Conservation (phyloP, 2,888 invertebrate genomes). For the Acronicta alni region DNA sequence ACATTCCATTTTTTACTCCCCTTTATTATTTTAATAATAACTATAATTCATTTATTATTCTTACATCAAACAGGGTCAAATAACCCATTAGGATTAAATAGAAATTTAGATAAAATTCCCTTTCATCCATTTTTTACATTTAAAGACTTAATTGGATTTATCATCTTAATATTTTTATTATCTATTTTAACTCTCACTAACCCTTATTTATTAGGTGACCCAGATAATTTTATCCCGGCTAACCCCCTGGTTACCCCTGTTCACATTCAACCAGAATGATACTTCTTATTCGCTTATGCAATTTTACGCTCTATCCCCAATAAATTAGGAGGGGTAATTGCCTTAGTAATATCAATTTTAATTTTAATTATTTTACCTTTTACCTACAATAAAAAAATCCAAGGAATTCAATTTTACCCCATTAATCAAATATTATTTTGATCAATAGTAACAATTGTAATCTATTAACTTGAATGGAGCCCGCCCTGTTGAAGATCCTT, state of each 20-base stretch:
- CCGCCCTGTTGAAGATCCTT: slow-evolving; percentile 91
- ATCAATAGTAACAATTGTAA: slow-evolving; percentile 85
- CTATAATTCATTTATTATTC: slow-evolving; percentile 91
- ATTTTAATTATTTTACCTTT: slow-evolving; percentile 91
- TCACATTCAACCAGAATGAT: slow-evolving; percentile 96
- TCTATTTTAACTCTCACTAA: slow-evolving; percentile 84
- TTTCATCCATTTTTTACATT: slow-evolving; percentile 91
- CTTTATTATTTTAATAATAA: slow-evolving; percentile 90
- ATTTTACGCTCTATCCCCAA: slow-evolving; percentile 94
- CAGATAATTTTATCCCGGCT: slow-evolving; percentile 93
- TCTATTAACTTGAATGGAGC: slow-evolving; percentile 93
- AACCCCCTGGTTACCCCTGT: slow-evolving; percentile 92
- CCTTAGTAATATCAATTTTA: slow-evolving; percentile 91
- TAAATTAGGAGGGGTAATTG: slow-evolving; percentile 93
- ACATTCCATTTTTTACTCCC: slow-evolving; percentile 93
- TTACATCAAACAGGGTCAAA: slow-evolving; percentile 92
- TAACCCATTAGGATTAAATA: slow-evolving; percentile 90
- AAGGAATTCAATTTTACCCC: slow-evolving; percentile 90
- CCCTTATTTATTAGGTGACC: slow-evolving; percentile 91
- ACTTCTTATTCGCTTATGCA: slow-evolving; percentile 95
- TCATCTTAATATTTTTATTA: slow-evolving; percentile 88
- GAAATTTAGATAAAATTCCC: slow-evolving; percentile 91
- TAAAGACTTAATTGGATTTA: slow-evolving; percentile 91
- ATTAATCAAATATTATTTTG: slow-evolving; percentile 90
- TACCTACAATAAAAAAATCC: slow-evolving; percentile 87